Conservation (phyloP, 2,113 vertebrate species). For the Toxotes jaculatrix region DNA sequence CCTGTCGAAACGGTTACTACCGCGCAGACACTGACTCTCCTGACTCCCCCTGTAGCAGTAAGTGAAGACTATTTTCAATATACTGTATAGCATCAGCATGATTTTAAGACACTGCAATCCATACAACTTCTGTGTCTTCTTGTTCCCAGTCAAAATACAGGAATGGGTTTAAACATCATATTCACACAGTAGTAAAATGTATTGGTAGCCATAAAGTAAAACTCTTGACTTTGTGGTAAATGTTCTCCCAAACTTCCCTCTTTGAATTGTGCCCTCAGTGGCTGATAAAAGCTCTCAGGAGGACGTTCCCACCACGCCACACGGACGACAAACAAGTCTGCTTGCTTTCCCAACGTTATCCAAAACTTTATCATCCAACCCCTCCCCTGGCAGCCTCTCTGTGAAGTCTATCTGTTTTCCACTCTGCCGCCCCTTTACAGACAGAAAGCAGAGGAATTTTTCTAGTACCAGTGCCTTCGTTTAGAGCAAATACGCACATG, state of each 20-base stretch:
- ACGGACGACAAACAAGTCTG: slow-evolving; percentile 68
- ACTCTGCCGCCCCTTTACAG: slow-evolving; percentile 14
- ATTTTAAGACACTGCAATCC: slow-evolving; percentile 1
- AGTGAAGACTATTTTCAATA: slow-evolving; percentile 70
- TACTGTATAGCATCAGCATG: neutral
- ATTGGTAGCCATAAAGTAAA: slow-evolving; percentile 25
- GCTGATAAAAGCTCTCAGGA: slow-evolving; percentile 50
- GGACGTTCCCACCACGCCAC: slow-evolving; percentile 42
- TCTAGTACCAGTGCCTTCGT: slow-evolving; percentile 31
- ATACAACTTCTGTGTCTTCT: neutral
- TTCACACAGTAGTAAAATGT: neutral
- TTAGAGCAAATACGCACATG: slow-evolving; percentile 52
- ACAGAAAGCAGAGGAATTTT: slow-evolving; percentile 44
- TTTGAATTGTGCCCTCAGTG: slow-evolving; percentile 38
- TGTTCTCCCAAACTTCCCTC: slow-evolving; percentile 11
- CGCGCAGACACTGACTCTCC: slow-evolving; percentile 91
- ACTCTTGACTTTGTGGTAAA: slow-evolving; percentile 3
- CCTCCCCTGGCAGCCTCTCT: slow-evolving; percentile 16
- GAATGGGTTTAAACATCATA: neutral
- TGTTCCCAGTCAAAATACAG: neutral
- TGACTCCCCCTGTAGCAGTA: slow-evolving; percentile 94
- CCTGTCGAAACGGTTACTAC: slow-evolving; percentile 92
- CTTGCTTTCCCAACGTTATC: slow-evolving; percentile 72
- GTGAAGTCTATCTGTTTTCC: slow-evolving; percentile 26
- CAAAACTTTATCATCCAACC: slow-evolving; percentile 62